A percentile compares a stretch with the other conserved stretches of the same genome.
Evolutionary conservation across 1,140 invertebrate species (phyloP).

Genomic region (Melipona quadrifasciata): DNA sequence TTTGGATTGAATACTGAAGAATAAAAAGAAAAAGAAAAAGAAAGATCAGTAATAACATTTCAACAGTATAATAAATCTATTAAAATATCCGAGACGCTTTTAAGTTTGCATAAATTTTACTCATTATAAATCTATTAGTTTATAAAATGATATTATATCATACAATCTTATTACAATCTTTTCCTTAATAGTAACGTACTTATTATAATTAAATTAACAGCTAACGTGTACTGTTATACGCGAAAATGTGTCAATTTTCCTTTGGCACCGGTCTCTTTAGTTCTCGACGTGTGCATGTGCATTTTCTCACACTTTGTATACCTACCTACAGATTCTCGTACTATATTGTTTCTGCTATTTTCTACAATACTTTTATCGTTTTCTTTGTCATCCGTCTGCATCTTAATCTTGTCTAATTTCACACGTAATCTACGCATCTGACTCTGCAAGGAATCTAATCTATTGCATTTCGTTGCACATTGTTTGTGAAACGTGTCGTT

Average conservation of each 20-base stretch:
- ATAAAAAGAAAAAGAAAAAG: background rate
- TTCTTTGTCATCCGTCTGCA: constrained; percentile 42
- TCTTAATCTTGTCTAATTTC: constrained; percentile 25
- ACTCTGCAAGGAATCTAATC: background rate
- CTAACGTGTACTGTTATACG: constrained; percentile 60
- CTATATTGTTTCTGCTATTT: constrained; percentile 12
- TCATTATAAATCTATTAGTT: constrained; percentile 33
- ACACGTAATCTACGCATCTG: background rate
- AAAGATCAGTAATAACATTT: background rate
- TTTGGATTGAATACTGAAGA: constrained; percentile 28
- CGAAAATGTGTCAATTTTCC: constrained; percentile 64
- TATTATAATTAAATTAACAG: constrained; percentile 43
- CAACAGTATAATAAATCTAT: background rate
- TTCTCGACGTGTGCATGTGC: background rate
- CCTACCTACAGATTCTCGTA: constrained; percentile 27
- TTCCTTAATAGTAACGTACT: constrained; percentile 40
- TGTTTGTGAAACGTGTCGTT: background rate
- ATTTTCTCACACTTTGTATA: constrained; percentile 16
- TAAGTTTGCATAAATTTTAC: constrained; percentile 42
- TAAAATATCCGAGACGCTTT: background rate
- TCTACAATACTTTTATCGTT: constrained; percentile 16
- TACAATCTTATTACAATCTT: constrained; percentile 49
- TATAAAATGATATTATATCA: constrained; percentile 40
- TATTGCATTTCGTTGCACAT: background rate
- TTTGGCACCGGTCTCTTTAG: constrained; percentile 35